These are phyloP conservation scores for Bufo bufo DNA, from an alignment of 2,113 vertebrate species.

Conservation along the genomic window DNA sequence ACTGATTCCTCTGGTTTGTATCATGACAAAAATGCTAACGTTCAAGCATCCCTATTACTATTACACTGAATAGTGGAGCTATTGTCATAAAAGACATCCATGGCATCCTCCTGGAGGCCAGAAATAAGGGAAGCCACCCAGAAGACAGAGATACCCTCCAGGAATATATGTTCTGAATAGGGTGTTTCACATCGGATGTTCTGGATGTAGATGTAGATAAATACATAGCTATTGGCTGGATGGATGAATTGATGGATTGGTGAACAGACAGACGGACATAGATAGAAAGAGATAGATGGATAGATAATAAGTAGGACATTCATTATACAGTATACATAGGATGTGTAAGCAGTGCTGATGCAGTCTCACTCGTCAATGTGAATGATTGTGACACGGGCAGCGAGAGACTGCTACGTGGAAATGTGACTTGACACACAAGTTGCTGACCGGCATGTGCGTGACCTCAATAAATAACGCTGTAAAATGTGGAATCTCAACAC, in stretches of 20 bases:
- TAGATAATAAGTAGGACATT: not conserved
- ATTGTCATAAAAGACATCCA: not conserved
- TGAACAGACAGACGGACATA: not conserved
- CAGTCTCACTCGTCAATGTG: not conserved
- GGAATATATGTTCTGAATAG: not conserved
- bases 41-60: not conserved
- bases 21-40: not conserved
- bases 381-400: not conserved
- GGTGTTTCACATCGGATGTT: too few species aligned
- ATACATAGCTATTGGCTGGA: not conserved
- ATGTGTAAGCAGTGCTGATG: not conserved
- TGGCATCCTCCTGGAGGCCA: not conserved
- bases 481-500: not conserved
- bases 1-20: not conserved
- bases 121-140: not conserved
- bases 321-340: not conserved
- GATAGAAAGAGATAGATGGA: not conserved
- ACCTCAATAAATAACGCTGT: not conserved
- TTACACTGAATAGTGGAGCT: not conserved
- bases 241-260: too few species aligned
- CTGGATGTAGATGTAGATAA: not conserved
- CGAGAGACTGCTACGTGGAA: not conserved
- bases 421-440: slow-evolving; percentile 16
- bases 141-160: not conserved
- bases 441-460: slow-evolving; percentile 10